Evolutionary conservation across 2,888 invertebrate species (phyloP).

Genomic region (Lissocephala sabroskyi): DNA sequence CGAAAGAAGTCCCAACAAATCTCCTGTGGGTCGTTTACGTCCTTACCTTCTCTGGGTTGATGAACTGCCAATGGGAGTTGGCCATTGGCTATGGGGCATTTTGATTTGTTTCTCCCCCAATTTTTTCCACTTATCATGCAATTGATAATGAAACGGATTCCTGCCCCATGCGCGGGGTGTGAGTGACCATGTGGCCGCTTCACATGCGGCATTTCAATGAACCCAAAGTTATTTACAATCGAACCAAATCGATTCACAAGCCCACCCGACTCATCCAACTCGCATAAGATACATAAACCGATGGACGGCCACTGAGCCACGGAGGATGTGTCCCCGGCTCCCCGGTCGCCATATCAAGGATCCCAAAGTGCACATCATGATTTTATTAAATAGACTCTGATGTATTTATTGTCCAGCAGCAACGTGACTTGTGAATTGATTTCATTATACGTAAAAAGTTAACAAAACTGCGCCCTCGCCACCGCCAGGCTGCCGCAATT

Average conservation of each 20-base stretch:
- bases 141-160: constrained; percentile 38
- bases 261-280: background rate
- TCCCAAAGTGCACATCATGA: constrained; percentile 69
- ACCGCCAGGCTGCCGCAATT: constrained; percentile 22
- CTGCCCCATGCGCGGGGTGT: background rate
- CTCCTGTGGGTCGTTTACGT: no score
- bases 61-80: no score
- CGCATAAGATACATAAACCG: constrained; percentile 5
- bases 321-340: constrained; percentile 17
- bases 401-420: constrained; percentile 71
- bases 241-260: constrained; percentile 25
- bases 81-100: no score
- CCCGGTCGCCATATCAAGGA: constrained; percentile 29
- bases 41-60: no score
- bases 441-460: constrained; percentile 68
- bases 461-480: constrained; percentile 42
- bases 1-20: no score
- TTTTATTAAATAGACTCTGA: constrained; percentile 71
- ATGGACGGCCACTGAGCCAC: constrained; percentile 10
- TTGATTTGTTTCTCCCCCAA: no score
- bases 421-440: constrained; percentile 71
- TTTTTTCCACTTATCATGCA: constrained; percentile 53
- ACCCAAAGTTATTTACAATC: constrained; percentile 36
- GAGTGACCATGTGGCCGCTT: no score
- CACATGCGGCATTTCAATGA: constrained; percentile 59